Evolutionary conservation across 2,797 vertebrate species (phyloP).

Genomic region (Halcyon badia): DNA sequence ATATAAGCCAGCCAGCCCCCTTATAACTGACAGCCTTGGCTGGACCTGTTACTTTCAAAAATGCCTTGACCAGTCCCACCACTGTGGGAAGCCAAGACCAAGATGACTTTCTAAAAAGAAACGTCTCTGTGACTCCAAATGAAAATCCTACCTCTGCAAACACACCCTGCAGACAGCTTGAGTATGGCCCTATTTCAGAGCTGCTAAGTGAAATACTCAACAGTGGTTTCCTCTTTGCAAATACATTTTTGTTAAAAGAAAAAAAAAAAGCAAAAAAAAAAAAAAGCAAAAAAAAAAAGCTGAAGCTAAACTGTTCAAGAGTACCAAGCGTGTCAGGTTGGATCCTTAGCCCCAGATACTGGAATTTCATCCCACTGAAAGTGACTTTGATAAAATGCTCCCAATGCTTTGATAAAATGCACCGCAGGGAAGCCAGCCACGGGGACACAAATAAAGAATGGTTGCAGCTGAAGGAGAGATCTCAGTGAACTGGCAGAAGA

Average conservation of each 20-base stretch:
- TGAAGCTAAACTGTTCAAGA: background rate
- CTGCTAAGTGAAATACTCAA: background rate
- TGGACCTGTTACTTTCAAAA: background rate
- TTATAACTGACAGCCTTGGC: background rate
- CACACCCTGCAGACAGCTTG: background rate
- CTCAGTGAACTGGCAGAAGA: background rate
- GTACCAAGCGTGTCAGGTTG: background rate
- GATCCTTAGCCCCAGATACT: background rate
- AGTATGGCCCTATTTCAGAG: background rate
- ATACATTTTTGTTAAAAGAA: background rate
- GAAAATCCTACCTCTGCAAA: conserved; percentile 29
- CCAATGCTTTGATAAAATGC: background rate
- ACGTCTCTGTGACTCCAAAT: background rate
- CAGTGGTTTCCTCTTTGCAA: background rate
- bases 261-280: too few relatives aligned
- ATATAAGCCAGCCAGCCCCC: background rate
- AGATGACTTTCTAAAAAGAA: background rate
- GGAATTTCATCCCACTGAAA: background rate
- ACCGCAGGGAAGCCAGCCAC: background rate
- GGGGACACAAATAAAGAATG: background rate
- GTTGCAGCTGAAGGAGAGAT: background rate
- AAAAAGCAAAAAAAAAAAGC: too few relatives aligned
- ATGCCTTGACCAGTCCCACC: background rate
- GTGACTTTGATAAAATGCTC: background rate
- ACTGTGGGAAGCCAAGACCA: background rate